Base-by-base conservation (phyloP, 2,113 vertebrate genomes). In the Dipodomys spectabilis region DNA sequence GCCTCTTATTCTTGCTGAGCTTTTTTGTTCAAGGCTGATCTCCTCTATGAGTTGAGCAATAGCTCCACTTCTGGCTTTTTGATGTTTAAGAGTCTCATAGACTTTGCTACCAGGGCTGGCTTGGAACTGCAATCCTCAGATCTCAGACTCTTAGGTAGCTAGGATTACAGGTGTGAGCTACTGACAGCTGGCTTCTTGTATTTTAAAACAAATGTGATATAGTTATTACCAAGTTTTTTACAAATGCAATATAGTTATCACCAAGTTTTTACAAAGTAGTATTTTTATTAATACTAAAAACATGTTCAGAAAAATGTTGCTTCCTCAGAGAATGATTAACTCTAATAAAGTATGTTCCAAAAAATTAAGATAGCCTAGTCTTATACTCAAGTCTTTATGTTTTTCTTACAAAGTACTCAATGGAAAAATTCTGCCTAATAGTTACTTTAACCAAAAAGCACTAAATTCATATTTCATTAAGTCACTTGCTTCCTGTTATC, bases 221-320 rank as follows among this genome's bases (percentile, higher is more conserved):
- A 83, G 23, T 23, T 86, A 32, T 84, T 18, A 72, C 19, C 27
- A 68, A 78, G 39, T 72, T 94, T 87, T 83, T 64, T 64, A 74
- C n/a, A 92, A 95, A 72, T 74, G 60, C 16, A 15, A 64, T 82
- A 45, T 64, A 83, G 23, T 23, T 86, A 32, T 84, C 20, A 72
- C 19, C 27, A 68, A 71, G 32, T 72, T 94, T 87, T 83, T 64
- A 87, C 11, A 81, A 91, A 92, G 71, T 32, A 80, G 83, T 88
- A 74, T 67, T 82, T 35, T 91, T 88, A 92, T 80, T 71, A 90
- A 85, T 80, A 87, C 39, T 79, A 65, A 91, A 92, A 93, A 85
- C 13, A 78, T 88, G 71, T 95, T 84, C 5, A 88, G 72, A 75
- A 91, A 87, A 92, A n/a, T 22, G 3, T 39, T 23, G 80, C 87